A percentile compares a stretch with the other conserved stretches of the same genome.
Conservation (phyloP, 64 coral and sea anemone species). For the Anthopleura sola region DNA sequence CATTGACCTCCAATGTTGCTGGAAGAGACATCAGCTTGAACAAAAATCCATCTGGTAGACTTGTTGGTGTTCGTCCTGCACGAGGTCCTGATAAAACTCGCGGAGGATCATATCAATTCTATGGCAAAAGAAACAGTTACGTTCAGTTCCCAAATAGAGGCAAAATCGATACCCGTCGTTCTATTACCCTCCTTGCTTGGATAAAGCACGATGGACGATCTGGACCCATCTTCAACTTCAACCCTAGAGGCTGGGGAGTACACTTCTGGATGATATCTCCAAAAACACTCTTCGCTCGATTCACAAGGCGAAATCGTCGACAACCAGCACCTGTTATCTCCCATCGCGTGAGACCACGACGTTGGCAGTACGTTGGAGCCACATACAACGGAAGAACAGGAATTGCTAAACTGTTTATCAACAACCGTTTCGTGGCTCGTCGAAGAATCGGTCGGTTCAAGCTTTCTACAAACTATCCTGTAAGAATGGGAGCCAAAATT, state of each 20-base stretch:
- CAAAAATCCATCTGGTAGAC: conserved; percentile 41
- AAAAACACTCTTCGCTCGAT: conserved; percentile 57
- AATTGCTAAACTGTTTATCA: conserved; percentile 52
- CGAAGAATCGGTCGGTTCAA: conserved; percentile 20
- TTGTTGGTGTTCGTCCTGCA: conserved; percentile 27
- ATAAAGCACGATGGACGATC: conserved; percentile 42
- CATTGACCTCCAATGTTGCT: conserved; percentile 38
- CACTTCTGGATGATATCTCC: conserved; percentile 55
- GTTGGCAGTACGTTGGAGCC: conserved; percentile 68
- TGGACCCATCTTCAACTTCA: conserved; percentile 43
- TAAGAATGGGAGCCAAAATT: conserved; percentile 17
- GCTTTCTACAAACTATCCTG: background rate
- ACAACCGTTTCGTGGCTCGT: conserved; percentile 36
- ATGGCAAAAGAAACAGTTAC: conserved; percentile 49
- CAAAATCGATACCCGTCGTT: conserved; percentile 49
- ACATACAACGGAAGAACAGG: conserved; percentile 55
- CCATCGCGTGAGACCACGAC: conserved; percentile 16
- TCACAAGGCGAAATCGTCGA: conserved; percentile 50
- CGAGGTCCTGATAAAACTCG: conserved; percentile 46
- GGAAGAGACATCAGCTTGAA: conserved; percentile 61
- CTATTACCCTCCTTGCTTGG: conserved; percentile 70
- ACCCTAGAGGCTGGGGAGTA: conserved; percentile 58
- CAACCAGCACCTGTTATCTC: conserved; percentile 1
- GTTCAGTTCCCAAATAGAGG: conserved; percentile 71
- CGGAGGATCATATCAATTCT: conserved; percentile 37